phyloP scores from a whole-genome alignment of 2,888 invertebrate species.

The Malachius bipustulatus region DNA sequence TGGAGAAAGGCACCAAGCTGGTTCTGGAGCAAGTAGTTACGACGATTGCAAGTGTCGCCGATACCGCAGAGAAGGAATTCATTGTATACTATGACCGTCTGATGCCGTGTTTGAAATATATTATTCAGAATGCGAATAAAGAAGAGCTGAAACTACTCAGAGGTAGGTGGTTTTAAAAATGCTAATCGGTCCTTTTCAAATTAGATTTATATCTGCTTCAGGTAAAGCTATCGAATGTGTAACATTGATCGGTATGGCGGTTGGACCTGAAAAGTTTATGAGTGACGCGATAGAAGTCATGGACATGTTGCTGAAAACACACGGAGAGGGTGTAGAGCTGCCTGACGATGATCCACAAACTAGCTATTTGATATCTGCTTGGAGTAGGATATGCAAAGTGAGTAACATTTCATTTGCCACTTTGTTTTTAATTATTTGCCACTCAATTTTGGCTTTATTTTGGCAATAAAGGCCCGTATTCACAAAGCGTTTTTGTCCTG shows the following conservation, averaged over 20 bases:
- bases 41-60: conserved; percentile 96
- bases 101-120: conserved; percentile 93
- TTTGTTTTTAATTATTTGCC: background rate
- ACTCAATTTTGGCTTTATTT: conserved; percentile 44
- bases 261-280: conserved; percentile 75
- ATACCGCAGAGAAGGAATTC: conserved; percentile 95
- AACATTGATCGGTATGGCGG: conserved; percentile 87
- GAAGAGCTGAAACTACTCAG: conserved; percentile 81
- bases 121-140: conserved; percentile 85
- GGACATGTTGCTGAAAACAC: conserved; percentile 85
- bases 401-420: conserved; percentile 8
- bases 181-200: conserved; percentile 6
- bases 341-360: conserved; percentile 95
- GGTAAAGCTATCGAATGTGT: conserved; percentile 96
- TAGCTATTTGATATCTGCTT: conserved; percentile 95
- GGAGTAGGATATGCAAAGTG: conserved; percentile 94
- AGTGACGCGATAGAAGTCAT: conserved; percentile 90
- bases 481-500: no score
- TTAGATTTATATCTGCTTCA: conserved; percentile 14
- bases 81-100: conserved; percentile 84
- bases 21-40: conserved; percentile 98
- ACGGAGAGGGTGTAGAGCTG: conserved; percentile 64
- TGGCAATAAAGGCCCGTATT: conserved; percentile 1
- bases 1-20: conserved; percentile 88
- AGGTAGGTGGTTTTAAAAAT: conserved; percentile 38